A percentile compares a stretch with the other conserved stretches of the same genome.
These are phyloP conservation scores for Steatornis caripensis DNA, from an alignment of 2,113 vertebrate genomes.

Conservation along the genomic window DNA sequence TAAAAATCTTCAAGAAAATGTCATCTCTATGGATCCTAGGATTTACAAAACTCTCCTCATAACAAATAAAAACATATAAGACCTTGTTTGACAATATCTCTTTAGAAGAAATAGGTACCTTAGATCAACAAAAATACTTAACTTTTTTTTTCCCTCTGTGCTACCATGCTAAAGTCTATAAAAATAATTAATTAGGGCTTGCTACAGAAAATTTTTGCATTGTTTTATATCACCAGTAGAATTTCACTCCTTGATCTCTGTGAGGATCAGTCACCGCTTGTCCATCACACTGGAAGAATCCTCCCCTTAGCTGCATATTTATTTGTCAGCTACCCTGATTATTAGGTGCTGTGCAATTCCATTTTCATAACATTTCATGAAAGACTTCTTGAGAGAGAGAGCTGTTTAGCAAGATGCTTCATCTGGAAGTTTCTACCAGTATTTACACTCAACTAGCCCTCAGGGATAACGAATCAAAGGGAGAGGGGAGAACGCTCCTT, in stretches of 20 bases:
- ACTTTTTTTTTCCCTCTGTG: not conserved
- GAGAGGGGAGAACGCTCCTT: accelerated
- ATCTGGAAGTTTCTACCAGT: not conserved
- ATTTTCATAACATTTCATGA: not conserved
- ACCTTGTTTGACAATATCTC: not conserved
- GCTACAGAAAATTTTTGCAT: not conserved
- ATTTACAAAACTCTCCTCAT: not conserved
- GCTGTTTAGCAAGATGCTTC: not conserved
- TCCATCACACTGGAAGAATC: not conserved
- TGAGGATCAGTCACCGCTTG: not conserved
- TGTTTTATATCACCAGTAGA: not conserved
- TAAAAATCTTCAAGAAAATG: not conserved
- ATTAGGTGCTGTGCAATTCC: not conserved
- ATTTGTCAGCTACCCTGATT: not conserved
- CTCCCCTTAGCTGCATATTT: not conserved
- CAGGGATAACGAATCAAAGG: not conserved
- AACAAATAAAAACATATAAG: not conserved
- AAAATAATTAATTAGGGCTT: not conserved
- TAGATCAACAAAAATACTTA: not conserved
- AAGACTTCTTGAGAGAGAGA: not conserved
- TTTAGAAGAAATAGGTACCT: not conserved
- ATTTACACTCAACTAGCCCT: not conserved
- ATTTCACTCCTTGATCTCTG: not conserved
- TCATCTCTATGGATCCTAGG: not conserved
- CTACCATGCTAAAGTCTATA: not conserved